Base-by-base conservation (phyloP, 1,140 invertebrate genomes). In the Musca domestica region DNA sequence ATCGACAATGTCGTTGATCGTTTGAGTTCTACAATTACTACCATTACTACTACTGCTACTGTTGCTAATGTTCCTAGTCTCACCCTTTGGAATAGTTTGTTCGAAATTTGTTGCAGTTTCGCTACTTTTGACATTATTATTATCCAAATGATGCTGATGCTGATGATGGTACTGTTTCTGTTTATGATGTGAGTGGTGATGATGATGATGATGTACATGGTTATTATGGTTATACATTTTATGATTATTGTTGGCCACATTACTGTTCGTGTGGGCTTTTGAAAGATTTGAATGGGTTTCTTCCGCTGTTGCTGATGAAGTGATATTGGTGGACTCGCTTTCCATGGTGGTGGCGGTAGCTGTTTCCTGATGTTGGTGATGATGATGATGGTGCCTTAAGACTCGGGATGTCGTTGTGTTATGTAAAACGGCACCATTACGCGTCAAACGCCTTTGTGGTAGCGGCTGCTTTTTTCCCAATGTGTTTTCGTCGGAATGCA, bases 131-230 rank as follows among this genome's bases (percentile, higher is more conserved):
- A 25, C 27, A 66, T 27, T 14, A 52, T 20, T 17, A 30, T 52
- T 68, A 71, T 74, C 68, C 56, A 69, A 69, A 56, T 71, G 70
- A 15, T 71, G 69, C 34, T 73, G 71, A 20, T 72, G 70, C 2
- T 70, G 72, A 30, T 71, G 73, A 22, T 74, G 66, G 17, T 34
- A 7, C 14, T 17, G 52, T 12, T 17, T 34, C 20, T 46, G 58
- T 41, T 46, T 34, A 19, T 30, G 64, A 10, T 64, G 61, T 23
- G 7, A 61, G 17, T 25, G 64, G 20, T 15, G 22, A 20, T 47
- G 64, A 25, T 47, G 64, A 65, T 22, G 17, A n/a, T n/a, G n/a
- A n/a, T n/a, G n/a, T n/a, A n/a, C n/a, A n/a, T n/a, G n/a, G n/a
- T n/a, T n/a, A 49, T 20, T 15, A 22, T 27, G 54, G 14, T n/a